Conservation (phyloP, 2,113 vertebrate species). For the Pterocles gutturalis region DNA sequence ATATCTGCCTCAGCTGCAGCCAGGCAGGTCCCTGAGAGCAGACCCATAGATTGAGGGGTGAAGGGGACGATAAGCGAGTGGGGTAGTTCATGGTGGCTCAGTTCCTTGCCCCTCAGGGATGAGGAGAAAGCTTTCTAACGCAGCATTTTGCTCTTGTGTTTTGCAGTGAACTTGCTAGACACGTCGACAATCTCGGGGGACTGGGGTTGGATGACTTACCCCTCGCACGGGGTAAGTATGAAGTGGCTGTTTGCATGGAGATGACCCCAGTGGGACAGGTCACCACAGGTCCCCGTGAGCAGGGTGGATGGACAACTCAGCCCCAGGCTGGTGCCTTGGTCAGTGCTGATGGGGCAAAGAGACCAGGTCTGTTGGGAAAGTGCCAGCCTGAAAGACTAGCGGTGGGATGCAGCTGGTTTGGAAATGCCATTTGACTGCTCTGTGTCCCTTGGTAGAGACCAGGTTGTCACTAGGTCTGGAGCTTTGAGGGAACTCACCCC, state of each 20-base stretch:
- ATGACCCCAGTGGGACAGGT: background rate
- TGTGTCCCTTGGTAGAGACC: background rate
- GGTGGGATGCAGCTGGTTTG: background rate
- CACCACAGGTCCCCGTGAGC: fast-evolving
- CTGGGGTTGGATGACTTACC: conserved; percentile 97
- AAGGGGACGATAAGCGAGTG: background rate
- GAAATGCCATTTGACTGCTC: background rate
- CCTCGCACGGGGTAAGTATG: conserved; percentile 91
- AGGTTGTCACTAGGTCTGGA: background rate
- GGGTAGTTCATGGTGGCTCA: background rate
- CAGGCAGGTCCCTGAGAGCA: background rate
- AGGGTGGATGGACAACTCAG: background rate
- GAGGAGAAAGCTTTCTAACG: background rate
- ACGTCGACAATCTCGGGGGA: conserved; percentile 90
- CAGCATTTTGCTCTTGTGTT: conserved; percentile 41
- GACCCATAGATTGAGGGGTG: background rate
- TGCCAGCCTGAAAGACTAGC: background rate
- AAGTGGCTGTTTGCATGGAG: background rate
- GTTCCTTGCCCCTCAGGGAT: background rate
- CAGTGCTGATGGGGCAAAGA: background rate
- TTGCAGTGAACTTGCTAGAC: conserved; percentile 93
- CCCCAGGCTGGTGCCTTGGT: background rate
- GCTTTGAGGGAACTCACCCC: background rate
- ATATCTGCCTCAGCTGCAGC: background rate
- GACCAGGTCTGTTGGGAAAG: background rate